Evolutionary conservation across 1,140 invertebrate genomes (phyloP), one percentile per base, ranked within the genome.

Genomic region (Magallana gigas): DNA sequence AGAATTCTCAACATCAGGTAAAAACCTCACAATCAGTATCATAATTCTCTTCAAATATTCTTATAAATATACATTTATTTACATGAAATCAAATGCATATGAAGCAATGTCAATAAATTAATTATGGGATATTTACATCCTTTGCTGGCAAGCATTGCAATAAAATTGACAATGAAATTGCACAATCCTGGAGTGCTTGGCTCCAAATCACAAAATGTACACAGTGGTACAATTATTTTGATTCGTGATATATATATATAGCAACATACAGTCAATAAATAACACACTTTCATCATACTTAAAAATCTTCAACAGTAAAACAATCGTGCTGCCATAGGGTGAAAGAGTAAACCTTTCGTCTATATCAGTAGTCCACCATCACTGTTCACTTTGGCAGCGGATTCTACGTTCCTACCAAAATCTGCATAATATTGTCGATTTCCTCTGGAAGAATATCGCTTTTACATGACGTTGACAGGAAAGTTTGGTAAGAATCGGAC

Each of bases 341-440:
- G 12, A 76, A 76, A 76, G 18, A 29, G 48, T 29, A 76, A 76
- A 76, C 11, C 12, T 29, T 36, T 12, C 23, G 14, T 23, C 36
- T 29, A 29, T 76, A 18, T 76, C 23, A 76, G 36, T 29, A 23
- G 7, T 76, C 36, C 36, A 5, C 2, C 36, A 48, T 29, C 8
- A 12, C 68, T 12, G 68, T 76, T 48, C 12, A 76, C 68, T 76
- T 12, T 4, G 68, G 68, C 68, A 76, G 68, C 68, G 4, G 9
- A 29, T 12, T 76, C 68, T 62, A 89, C 16, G 88, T 92, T 80
- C 92, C 93, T 18, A 94, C 92, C 85, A 94, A 87, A 84, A 94
- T 92, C 89, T 94, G 93, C 92, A 94, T 94, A 85, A 94, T 93
- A 90, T 92, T 92, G 84, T 94, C 93, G 36, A 94, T 87, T 83